Base-by-base conservation (phyloP, 2,113 vertebrate genomes). In the Tupaia tana region DNA sequence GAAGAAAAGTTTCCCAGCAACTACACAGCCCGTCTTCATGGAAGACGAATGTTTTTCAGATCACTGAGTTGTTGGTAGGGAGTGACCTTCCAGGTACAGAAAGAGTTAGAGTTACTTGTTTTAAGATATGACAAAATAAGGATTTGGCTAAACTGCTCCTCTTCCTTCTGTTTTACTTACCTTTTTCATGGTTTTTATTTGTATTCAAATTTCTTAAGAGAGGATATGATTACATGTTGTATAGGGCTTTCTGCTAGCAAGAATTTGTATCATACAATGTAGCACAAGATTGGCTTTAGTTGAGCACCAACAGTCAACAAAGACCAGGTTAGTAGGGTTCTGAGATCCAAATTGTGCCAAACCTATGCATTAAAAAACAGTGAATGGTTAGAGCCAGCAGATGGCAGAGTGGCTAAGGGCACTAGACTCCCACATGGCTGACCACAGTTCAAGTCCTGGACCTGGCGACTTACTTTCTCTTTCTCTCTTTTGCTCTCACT, bases 61-160 rank as follows among this genome's bases (percentile, higher is more conserved):
- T 52, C 34, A 64, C 29, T 66, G 22, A 43, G 27, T 64, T 74
- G 22, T 95, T 66, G 3, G 3, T 56, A 74, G 29, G n/a, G 61
- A 92, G 74, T 89, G 67, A 89, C 54, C 34, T 29, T 34, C 7
- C 74, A 82, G 15, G 31, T 64, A 70, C 70, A 90, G 43, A 89
- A 78, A 92, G 71, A 56, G 16, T 90, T 86, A 78, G 52, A 83
- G 31, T 78, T 88, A 19, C 22, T 67, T 87, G 27, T 90, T 93
- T 83, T 31, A 73, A 90, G 52, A 74, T 14, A 27, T 83, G 18
- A 87, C 27, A 88, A 88, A 91, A 84, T 78, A 27, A 54, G 58
- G 59, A 81, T 16, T 66, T 86, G 19, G 58, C 82, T 22, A 24
- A 90, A 56, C 22, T 79, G 20, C 7, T 90, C 52, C 59, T 91